Evolutionary conservation across 2,113 vertebrate genomes (phyloP).

Genomic region (Clinocottus analis): DNA sequence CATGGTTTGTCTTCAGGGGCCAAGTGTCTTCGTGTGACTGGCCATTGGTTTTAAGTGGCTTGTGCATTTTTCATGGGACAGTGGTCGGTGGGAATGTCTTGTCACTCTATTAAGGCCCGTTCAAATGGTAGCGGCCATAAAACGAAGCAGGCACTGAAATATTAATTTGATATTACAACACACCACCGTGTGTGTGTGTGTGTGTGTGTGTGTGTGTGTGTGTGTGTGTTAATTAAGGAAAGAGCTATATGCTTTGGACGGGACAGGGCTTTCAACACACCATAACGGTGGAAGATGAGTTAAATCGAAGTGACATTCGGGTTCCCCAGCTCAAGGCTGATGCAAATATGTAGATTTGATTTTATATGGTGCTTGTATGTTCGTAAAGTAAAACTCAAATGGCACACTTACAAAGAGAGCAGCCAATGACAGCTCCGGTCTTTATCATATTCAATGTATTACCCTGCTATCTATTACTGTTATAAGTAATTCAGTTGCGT

Average conservation of each 20-base stretch:
- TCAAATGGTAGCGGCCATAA: slow-evolving; percentile 77
- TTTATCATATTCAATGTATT: slow-evolving; percentile 4
- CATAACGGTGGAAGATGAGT: slow-evolving; percentile 59
- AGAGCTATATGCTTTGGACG: slow-evolving; percentile 71
- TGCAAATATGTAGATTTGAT: slow-evolving; percentile 51
- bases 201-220: slow-evolving; percentile 73
- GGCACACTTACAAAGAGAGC: not conserved
- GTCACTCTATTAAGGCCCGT: slow-evolving; percentile 80
- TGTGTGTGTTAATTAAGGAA: slow-evolving; percentile 82
- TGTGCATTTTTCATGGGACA: slow-evolving; percentile 84
- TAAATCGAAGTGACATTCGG: slow-evolving; percentile 62
- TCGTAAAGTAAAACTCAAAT: slow-evolving; percentile 15
- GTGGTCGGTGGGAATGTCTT: slow-evolving; percentile 78
- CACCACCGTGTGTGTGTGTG: slow-evolving; percentile 67
- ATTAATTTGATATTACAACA: slow-evolving; percentile 81
- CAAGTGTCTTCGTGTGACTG: slow-evolving; percentile 76
- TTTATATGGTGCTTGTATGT: slow-evolving; percentile 21
- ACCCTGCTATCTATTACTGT: not conserved
- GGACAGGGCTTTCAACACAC: slow-evolving; percentile 57
- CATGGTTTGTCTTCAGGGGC: slow-evolving; percentile 73
- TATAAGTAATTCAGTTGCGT: not conserved
- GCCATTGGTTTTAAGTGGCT: slow-evolving; percentile 84
- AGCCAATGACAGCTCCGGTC: not conserved
- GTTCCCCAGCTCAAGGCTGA: slow-evolving; percentile 20
- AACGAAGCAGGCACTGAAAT: slow-evolving; percentile 79